A percentile compares a stretch with the other conserved stretches of the same genome.
phyloP scores from a whole-genome alignment of 2,113 vertebrate species.

The Cyphomyrus plagiostoma region DNA sequence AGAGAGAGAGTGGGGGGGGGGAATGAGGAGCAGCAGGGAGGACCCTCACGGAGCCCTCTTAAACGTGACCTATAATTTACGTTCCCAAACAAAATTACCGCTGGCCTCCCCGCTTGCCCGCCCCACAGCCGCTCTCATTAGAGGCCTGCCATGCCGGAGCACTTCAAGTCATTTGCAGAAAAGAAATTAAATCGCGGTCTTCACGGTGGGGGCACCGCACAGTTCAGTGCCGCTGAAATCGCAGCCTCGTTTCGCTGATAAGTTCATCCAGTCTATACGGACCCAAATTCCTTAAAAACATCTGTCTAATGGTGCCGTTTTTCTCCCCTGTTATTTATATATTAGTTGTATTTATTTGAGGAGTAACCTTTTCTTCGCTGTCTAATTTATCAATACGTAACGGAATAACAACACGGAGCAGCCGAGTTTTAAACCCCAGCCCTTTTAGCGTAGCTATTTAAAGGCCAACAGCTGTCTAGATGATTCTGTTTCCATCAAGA shows the following conservation, averaged over 20 bases:
- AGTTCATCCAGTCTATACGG: not conserved
- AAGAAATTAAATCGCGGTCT: slow-evolving; percentile 3
- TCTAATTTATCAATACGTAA: not conserved
- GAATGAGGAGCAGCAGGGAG: not conserved
- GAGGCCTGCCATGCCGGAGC: not conserved
- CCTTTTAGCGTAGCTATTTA: not conserved
- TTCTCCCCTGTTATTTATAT: not conserved
- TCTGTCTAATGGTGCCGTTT: not conserved
- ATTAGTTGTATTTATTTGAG: not conserved
- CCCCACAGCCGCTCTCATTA: not conserved
- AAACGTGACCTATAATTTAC: slow-evolving; percentile 12
- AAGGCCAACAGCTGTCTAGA: not conserved
- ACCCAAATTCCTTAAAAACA: not conserved
- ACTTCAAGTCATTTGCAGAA: not conserved
- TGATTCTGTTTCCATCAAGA: not conserved
- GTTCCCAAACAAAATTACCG: slow-evolving; percentile 9
- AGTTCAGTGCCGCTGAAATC: not conserved
- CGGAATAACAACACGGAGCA: not conserved
- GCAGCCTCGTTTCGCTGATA: not conserved
- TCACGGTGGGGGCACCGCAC: not conserved
- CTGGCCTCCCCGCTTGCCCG: not conserved
- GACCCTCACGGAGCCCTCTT: not conserved
- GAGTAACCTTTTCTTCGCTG: not conserved
- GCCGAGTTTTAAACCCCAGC: not conserved
- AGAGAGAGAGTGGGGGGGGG: not conserved